A percentile compares a stretch with the other conserved stretches of the same genome.
These are phyloP conservation scores for Nothocercus nigrocapillus DNA, from an alignment of 2,113 vertebrate genomes.

Conservation along the genomic window DNA sequence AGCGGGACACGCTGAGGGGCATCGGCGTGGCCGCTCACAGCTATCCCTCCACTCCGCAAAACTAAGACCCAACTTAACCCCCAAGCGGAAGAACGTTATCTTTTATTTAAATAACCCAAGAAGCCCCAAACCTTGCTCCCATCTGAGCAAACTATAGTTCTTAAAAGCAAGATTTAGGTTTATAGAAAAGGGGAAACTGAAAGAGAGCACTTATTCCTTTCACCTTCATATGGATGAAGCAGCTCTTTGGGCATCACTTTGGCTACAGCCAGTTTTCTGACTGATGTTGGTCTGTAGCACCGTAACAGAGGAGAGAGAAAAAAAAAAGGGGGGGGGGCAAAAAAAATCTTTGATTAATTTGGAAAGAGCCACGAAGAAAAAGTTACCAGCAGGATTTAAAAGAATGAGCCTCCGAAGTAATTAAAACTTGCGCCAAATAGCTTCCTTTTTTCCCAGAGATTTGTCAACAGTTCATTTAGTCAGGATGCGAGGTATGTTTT, in stretches of 20 bases:
- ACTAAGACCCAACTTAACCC: background rate
- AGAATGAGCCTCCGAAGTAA: background rate
- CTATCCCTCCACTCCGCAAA: background rate
- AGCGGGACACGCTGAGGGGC: too few relatives aligned
- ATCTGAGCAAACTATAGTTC: background rate
- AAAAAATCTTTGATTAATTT: background rate
- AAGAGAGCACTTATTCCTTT: background rate
- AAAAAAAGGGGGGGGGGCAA: background rate
- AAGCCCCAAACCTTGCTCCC: background rate
- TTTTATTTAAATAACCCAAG: background rate
- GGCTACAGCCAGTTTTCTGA: background rate
- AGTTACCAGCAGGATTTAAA: background rate
- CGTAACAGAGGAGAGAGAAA: background rate
- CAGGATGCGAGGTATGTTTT: background rate
- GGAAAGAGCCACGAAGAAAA: background rate
- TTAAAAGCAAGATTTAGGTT: background rate
- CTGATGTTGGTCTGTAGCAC: background rate
- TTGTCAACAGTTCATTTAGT: background rate
- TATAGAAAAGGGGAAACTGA: background rate
- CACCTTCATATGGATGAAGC: background rate
- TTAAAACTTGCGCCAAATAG: slow-evolving; percentile 1
- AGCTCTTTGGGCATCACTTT: background rate
- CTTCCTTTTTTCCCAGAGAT: background rate
- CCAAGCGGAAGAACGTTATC: background rate
- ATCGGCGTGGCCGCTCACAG: too few relatives aligned